Base-by-base conservation (phyloP, 2,113 vertebrate genomes). In the Gallinago paraguaiae region DNA sequence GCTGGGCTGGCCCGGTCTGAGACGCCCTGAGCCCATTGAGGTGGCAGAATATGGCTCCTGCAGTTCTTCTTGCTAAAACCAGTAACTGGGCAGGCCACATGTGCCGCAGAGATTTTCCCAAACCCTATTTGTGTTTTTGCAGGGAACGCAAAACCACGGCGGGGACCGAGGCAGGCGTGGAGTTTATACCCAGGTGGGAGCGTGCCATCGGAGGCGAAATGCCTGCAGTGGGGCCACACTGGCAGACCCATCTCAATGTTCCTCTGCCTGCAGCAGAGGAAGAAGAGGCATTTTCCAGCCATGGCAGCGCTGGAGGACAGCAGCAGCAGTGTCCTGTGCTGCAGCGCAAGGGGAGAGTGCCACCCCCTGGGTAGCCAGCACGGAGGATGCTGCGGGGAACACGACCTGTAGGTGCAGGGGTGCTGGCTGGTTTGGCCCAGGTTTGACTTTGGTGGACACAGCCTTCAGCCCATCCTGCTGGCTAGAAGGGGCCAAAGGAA, bases 351-450 rank as follows among this genome's bases (percentile, higher is more conserved):
- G 69, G 56, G 30, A 84, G 12, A 74, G 50, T 82, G 82, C 56
- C 70, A 45, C 59, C 19, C 14, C 6, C 39, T 2, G 13, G 68
- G 69, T 33, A 69, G n/a, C 14, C 54, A 78, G 69, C 69, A 33
- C 0, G 0, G 45, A 23, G 11, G 15, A n/a, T 17, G 54, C n/a
- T 30, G 54, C 2, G 0, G 16, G 31, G 53, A 64, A 46, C 6
- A 6, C 0, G 0, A 20, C 27, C 27, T 39, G 71, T 17, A 9
- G 0, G 6, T 2, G 15, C 5, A 1, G 0, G 0, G 45, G 6
- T 14, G 65, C 85, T 31, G 33, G 24, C 11, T 27, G 6, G 9
- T 18, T 39, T n/a, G 37, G 41, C 19, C 33, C 17, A 9, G 35
- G 20, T 35, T 64, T 64, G 43, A 6, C 56, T 53, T 31, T 1